Percentiles rank a stretch among this genome's conserved stretches.
Evolutionary conservation across 1,140 invertebrate species (phyloP).

Genomic region (Caenorhabditis inopinata): DNA sequence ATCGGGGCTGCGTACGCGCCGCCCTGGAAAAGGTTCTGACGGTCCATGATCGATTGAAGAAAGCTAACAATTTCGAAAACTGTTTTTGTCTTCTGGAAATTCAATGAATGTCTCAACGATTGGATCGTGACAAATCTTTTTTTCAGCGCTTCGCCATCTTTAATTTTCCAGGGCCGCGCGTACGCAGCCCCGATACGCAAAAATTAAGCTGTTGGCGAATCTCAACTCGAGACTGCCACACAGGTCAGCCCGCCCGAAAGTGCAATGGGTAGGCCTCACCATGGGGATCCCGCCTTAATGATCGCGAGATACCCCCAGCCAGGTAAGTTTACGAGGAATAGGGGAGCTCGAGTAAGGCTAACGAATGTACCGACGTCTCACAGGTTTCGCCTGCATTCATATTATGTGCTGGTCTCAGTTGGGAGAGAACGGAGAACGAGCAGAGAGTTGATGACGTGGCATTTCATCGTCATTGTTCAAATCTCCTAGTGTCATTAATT

Average conservation of each 20-base stretch:
- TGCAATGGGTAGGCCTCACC: conserved; percentile 25
- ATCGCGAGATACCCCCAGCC: conserved; percentile 25
- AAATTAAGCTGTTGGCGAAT: conserved; percentile 31
- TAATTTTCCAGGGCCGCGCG: conserved; percentile 22
- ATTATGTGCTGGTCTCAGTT: no score
- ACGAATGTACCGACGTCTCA: neutral
- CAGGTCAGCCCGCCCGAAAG: conserved; percentile 22
- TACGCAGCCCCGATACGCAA: conserved; percentile 23
- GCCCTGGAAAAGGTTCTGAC: neutral
- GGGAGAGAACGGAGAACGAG: no score
- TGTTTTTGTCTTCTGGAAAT: no score
- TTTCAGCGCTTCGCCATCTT: no score
- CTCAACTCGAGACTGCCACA: conserved; percentile 33
- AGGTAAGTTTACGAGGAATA: conserved; percentile 12
- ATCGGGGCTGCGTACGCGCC: neutral
- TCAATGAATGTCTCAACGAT: no score
- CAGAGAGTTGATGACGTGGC: no score
- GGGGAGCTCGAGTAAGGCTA: neutral
- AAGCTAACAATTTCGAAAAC: no score
- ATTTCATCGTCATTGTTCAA: no score
- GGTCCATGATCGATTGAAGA: no score
- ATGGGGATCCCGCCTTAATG: conserved; percentile 23
- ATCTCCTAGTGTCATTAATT: no score
- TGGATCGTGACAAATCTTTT: no score
- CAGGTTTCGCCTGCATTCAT: neutral